Conservation (phyloP, 2,113 vertebrate genomes). For the Podocnemis expansa region DNA sequence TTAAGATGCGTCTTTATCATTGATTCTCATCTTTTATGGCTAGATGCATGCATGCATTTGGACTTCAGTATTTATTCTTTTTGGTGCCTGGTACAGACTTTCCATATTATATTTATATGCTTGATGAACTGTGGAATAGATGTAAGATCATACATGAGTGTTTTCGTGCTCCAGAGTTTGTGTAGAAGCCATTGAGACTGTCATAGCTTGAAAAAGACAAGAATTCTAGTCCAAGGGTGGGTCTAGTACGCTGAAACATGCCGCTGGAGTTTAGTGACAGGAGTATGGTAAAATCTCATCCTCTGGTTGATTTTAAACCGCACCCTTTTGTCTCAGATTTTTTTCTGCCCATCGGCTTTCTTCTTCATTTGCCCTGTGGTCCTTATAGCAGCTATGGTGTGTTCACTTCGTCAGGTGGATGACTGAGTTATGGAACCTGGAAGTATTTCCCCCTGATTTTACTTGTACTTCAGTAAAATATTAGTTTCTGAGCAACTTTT, state of each 20-base stretch:
- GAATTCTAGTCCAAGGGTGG: constrained; percentile 20
- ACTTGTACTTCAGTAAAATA: constrained; percentile 41
- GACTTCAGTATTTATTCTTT: constrained; percentile 60
- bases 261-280: not conserved
- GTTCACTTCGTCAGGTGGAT: not conserved
- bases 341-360: not conserved
- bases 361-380: not conserved
- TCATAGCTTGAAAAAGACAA: constrained; percentile 21
- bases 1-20: constrained; percentile 52
- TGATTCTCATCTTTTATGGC: constrained; percentile 47
- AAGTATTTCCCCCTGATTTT: not conserved
- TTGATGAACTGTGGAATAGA: constrained; percentile 63
- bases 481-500: not conserved
- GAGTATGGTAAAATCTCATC: not conserved
- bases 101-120: constrained; percentile 69
- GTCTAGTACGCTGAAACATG: constrained; percentile 23
- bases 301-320: not conserved
- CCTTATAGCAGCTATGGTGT: not conserved
- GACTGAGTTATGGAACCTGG: not conserved
- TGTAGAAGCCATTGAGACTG: constrained; percentile 13
- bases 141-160: constrained; percentile 67
- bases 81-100: constrained; percentile 56
- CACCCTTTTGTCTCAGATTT: not conserved
- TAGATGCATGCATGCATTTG: constrained; percentile 55
- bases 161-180: constrained; percentile 56